Conservation (phyloP, 2,113 vertebrate genomes). For the Tupaia tana region DNA sequence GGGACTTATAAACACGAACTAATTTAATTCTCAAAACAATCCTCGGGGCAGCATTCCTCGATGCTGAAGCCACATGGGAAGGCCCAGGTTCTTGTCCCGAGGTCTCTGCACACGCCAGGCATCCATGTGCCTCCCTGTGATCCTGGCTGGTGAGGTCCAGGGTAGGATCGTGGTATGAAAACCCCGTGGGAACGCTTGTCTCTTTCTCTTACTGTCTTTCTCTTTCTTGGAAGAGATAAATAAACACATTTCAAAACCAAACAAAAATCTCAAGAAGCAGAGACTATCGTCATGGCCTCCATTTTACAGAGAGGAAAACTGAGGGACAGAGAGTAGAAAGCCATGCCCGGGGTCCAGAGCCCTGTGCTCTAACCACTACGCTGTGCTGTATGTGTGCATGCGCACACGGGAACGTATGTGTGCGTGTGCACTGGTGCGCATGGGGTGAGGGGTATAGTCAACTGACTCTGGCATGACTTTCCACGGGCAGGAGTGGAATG, state of each 20-base stretch:
- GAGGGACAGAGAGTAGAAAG: background rate
- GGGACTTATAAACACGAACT: background rate
- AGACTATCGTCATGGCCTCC: background rate
- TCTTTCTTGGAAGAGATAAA: no score
- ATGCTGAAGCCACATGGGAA: no score
- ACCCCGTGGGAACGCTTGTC: no score
- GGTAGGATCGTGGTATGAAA: no score
- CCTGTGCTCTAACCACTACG: background rate
- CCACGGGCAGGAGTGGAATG: background rate
- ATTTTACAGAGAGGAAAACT: slow-evolving; percentile 33
- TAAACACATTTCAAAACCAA: no score
- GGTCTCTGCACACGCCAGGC: no score
- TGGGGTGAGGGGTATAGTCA: fast-evolving
- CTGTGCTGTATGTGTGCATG: background rate
- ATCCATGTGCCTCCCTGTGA: no score
- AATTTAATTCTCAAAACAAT: background rate
- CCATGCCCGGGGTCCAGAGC: background rate
- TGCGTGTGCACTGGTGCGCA: background rate
- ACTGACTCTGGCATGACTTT: background rate
- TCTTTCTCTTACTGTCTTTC: no score
- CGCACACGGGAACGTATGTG: no score
- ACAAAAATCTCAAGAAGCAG: no score
- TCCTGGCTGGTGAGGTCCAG: no score
- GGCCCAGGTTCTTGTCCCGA: no score
- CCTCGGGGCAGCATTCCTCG: background rate